A percentile compares a stretch with the other conserved stretches of the same genome.
Conservation (phyloP, 2,113 vertebrate genomes). For the Paramormyrops kingsleyae region DNA sequence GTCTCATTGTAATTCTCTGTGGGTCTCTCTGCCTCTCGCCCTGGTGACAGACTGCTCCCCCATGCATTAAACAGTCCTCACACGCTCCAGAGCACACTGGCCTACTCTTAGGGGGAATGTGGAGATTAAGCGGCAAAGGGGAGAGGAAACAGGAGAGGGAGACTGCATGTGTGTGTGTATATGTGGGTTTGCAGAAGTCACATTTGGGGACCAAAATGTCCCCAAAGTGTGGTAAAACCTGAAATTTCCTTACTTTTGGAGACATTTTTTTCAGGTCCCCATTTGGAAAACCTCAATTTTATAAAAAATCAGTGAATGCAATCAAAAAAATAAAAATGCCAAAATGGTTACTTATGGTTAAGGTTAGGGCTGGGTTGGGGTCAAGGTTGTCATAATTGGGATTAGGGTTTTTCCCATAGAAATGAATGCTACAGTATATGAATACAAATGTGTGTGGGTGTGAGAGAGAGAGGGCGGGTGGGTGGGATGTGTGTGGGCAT, state of each 20-base stretch:
- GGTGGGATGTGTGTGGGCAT: not conserved
- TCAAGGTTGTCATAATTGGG: not conserved
- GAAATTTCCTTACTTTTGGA: not conserved
- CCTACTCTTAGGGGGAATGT: slow-evolving; percentile 4
- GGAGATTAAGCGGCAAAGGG: not conserved
- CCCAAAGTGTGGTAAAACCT: not conserved
- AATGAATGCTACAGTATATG: not conserved
- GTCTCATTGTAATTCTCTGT: slow-evolving; percentile 6
- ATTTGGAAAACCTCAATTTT: no score
- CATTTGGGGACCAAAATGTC: not conserved
- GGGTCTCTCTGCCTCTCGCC: not conserved
- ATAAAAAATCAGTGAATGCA: not conserved
- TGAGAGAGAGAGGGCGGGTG: not conserved
- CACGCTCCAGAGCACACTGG: slow-evolving; percentile 16
- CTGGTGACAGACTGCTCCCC: slow-evolving; percentile 2
- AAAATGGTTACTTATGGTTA: not conserved
- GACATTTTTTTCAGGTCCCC: no score
- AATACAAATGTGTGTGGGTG: not conserved
- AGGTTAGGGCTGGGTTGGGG: not conserved
- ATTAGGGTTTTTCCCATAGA: not conserved
- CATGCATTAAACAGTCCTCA: slow-evolving; percentile 11
- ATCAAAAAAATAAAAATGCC: not conserved
- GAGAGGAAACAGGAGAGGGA: not conserved
- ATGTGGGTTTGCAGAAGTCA: not conserved
- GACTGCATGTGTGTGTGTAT: slow-evolving; percentile 3